A percentile compares a stretch with the other conserved stretches of the same genome.
These are phyloP conservation scores for Bombus haemorrhoidalis DNA, from an alignment of 1,140 invertebrate species.

Conservation along the genomic window DNA sequence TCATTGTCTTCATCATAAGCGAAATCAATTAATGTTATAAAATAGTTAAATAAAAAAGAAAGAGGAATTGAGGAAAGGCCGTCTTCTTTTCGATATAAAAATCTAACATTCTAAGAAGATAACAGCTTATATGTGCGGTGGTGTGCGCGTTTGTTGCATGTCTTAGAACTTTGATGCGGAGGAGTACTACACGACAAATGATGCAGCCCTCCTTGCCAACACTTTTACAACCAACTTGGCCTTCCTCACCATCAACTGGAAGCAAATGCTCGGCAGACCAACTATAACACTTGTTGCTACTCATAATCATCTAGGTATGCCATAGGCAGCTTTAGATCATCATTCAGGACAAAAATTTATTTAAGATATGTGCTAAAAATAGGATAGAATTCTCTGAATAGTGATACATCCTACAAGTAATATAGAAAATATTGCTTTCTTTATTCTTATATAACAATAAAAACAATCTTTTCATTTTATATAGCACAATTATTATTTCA, in stretches of 20 bases:
- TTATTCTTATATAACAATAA: not conserved
- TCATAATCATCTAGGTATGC: conserved; percentile 90
- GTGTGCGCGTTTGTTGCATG: conserved; percentile 80
- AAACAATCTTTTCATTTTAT: not conserved
- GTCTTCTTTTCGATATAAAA: conserved; percentile 20
- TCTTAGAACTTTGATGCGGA: conserved; percentile 95
- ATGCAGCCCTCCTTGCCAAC: conserved; percentile 93
- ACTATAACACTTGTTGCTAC: conserved; percentile 92
- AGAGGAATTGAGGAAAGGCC: conserved; percentile 23
- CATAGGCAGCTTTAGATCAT: conserved; percentile 61
- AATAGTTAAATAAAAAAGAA: conserved; percentile 24
- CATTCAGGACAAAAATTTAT: conserved; percentile 30
- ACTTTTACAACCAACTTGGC: conserved; percentile 94
- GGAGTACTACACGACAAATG: conserved; percentile 96
- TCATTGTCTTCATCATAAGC: conserved; percentile 38
- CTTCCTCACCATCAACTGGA: conserved; percentile 97
- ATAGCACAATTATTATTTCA: conserved; percentile 81
- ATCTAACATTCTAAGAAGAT: conserved; percentile 42
- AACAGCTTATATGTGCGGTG: conserved; percentile 70
- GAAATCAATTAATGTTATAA: conserved; percentile 40
- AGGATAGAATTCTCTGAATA: not conserved
- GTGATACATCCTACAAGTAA: not conserved
- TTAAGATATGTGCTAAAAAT: conserved; percentile 11
- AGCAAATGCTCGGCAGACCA: conserved; percentile 94
- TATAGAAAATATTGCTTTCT: conserved; percentile 1